Conservation (phyloP, 2,888 invertebrate genomes). For the Nomada goodeniana region DNA sequence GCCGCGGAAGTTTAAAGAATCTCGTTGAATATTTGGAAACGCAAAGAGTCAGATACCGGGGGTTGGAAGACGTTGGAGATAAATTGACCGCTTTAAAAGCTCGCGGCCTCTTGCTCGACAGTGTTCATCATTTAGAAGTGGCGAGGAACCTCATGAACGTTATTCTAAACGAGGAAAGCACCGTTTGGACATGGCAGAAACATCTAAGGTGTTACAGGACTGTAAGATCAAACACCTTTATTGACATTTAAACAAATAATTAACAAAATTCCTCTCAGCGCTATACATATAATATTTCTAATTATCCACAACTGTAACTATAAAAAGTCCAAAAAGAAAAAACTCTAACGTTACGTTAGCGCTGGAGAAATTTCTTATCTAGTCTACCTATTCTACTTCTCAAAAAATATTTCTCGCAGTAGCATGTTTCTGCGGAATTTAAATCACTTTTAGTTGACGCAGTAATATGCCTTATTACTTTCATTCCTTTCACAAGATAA, state of each 20-base stretch:
- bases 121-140: slow-evolving; percentile 95
- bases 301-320: not conserved
- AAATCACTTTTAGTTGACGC: not conserved
- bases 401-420: too few species aligned
- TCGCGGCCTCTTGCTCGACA: slow-evolving; percentile 96
- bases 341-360: too few species aligned
- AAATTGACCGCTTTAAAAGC: slow-evolving; percentile 92
- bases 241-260: not conserved
- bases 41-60: slow-evolving; percentile 85
- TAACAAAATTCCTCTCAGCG: too few species aligned
- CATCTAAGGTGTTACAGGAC: slow-evolving; percentile 89
- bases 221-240: slow-evolving; percentile 63
- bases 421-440: not conserved
- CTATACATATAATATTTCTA: not conserved
- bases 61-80: slow-evolving; percentile 85
- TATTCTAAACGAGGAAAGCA: slow-evolving; percentile 70
- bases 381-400: too few species aligned
- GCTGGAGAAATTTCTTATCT: too few species aligned
- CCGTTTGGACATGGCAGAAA: slow-evolving; percentile 96
- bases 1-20: slow-evolving; percentile 81
- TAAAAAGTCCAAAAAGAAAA: too few species aligned
- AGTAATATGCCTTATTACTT: not conserved
- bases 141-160: slow-evolving; percentile 90
- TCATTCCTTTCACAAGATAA: too few species aligned
- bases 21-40: slow-evolving; percentile 85